phyloP scores from a whole-genome alignment of 1,140 invertebrate genomes.

The Cherax quadricarinatus region DNA sequence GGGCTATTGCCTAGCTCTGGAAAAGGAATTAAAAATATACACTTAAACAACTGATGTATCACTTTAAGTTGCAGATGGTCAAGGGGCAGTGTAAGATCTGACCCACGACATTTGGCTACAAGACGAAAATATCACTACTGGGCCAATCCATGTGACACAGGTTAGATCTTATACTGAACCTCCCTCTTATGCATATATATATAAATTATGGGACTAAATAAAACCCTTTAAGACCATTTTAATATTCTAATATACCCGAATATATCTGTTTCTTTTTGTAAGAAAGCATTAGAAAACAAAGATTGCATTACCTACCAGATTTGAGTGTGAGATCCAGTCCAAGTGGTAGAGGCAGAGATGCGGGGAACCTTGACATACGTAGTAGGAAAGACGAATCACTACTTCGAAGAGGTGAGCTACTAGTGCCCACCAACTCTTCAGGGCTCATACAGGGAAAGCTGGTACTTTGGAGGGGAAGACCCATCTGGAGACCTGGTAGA shows the following conservation, averaged over 20 bases:
- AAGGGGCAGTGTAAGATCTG: too few species aligned
- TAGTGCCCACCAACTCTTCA: slow-evolving; percentile 18
- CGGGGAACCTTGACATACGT: slow-evolving; percentile 41
- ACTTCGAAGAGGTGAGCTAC: slow-evolving; percentile 30
- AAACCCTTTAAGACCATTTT: too few species aligned
- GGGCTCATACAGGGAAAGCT: slow-evolving; percentile 43
- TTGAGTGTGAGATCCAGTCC: slow-evolving; percentile 52
- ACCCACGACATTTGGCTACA: too few species aligned
- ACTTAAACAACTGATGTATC: not conserved
- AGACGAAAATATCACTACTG: too few species aligned
- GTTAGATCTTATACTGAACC: too few species aligned
- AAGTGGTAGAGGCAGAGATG: slow-evolving; percentile 23
- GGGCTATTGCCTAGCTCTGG: slow-evolving; percentile 39
- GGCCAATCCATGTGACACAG: too few species aligned
- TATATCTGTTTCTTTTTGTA: too few species aligned
- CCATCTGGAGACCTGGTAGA: slow-evolving; percentile 40
- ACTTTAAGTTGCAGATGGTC: not conserved
- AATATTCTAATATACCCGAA: too few species aligned
- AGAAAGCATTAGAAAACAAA: not conserved
- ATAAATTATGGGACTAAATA: too few species aligned
- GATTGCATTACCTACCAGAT: slow-evolving; percentile 20
- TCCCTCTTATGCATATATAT: too few species aligned
- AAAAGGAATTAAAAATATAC: not conserved
- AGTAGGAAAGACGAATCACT: slow-evolving; percentile 50
- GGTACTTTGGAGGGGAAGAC: slow-evolving; percentile 21